Conservation (phyloP, 2,888 invertebrate species). For the Ctenicera cuprea region DNA sequence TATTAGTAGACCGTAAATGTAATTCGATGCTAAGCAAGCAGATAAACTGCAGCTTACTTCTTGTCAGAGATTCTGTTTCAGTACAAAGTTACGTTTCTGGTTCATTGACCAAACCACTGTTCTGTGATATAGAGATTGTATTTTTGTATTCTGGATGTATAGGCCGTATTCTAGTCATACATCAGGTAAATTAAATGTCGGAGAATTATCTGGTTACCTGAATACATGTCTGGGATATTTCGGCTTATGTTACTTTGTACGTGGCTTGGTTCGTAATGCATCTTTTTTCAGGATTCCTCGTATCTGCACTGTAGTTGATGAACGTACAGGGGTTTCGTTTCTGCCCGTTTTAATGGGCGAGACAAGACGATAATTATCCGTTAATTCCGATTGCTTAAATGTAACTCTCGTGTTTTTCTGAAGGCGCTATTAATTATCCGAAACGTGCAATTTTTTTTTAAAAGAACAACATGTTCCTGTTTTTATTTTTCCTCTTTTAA, state of each 20-base stretch:
- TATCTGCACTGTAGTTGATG: neutral
- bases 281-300: constrained; percentile 20
- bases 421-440: constrained; percentile 16
- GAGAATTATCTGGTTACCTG: constrained; percentile 43
- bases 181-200: constrained; percentile 46
- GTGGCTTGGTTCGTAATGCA: constrained; percentile 28
- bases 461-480: neutral
- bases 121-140: constrained; percentile 3
- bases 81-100: constrained; percentile 50
- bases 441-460: neutral
- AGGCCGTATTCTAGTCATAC: constrained; percentile 40
- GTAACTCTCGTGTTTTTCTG: constrained; percentile 17
- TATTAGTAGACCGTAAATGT: constrained; percentile 56
- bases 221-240: constrained; percentile 42
- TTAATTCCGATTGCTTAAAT: constrained; percentile 10
- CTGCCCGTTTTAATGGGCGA: neutral
- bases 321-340: neutral
- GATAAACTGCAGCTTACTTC: constrained; percentile 56
- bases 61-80: constrained; percentile 49
- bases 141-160: constrained; percentile 20
- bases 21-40: constrained; percentile 57
- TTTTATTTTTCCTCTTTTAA: neutral
- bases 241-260: constrained; percentile 36
- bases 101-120: constrained; percentile 56
- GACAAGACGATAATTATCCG: constrained; percentile 10